phyloP scores from a whole-genome alignment of 2,888 invertebrate genomes.

The Pristionchus exspectatus region DNA sequence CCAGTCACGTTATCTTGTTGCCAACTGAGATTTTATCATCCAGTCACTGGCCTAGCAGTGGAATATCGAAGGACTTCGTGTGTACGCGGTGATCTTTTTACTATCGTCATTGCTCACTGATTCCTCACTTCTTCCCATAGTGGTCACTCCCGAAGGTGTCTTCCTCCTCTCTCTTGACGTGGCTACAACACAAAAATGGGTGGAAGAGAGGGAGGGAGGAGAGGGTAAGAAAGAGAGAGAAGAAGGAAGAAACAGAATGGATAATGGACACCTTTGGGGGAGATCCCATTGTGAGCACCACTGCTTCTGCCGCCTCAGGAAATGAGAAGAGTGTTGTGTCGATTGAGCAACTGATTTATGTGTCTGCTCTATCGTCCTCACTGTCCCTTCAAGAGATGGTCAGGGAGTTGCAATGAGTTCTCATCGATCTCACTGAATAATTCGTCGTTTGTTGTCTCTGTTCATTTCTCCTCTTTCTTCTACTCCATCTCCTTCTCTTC shows the following conservation, averaged over 20 bases:
- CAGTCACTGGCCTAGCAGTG: too few relatives aligned
- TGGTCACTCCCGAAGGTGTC: not conserved
- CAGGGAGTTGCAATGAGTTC: not conserved
- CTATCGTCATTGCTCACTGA: not conserved
- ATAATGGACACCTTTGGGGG: slow-evolving; percentile 42
- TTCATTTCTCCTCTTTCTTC: not conserved
- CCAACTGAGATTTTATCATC: not conserved
- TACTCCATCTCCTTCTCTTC: not conserved
- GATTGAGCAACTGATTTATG: not conserved
- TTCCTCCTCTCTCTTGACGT: not conserved
- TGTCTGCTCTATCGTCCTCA: not conserved
- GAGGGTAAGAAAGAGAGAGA: slow-evolving; percentile 9
- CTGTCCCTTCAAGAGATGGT: not conserved
- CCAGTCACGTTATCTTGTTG: not conserved
- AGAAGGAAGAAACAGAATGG: slow-evolving; percentile 39
- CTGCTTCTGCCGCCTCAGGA: not conserved
- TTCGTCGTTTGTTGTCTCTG: slow-evolving; percentile 10
- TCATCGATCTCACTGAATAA: not conserved
- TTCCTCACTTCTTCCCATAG: not conserved
- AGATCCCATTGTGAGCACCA: not conserved
- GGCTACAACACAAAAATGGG: slow-evolving; percentile 40
- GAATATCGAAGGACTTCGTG: too few relatives aligned
- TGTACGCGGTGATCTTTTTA: too few relatives aligned
- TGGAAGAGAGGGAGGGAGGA: not conserved
- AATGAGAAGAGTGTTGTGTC: not conserved